Base-by-base conservation (phyloP, 2,113 vertebrate species). In the Crypturellus undulatus region DNA sequence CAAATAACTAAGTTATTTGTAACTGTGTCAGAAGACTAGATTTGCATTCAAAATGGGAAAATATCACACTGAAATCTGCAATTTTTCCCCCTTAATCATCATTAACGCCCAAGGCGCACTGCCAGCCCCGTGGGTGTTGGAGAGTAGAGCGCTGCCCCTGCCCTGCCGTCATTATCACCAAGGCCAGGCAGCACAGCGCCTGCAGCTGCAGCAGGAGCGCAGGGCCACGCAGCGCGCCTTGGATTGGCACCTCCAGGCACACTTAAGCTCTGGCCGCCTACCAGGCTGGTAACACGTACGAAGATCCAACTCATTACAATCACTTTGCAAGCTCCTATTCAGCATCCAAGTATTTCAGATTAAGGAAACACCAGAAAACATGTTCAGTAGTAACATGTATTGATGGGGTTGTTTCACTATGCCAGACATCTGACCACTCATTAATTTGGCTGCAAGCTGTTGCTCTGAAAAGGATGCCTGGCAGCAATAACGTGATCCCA, bases 401-500 rank as follows among this genome's bases (percentile, higher is more conserved):
- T 88, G 62, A 45, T 40, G 32, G 56, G 38, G 60, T 45, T 90
- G 40, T 1, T 75, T 38, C 3, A 30, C 59, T 8, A 60, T 14
- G 38, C 69, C 80, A 47, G 88, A 64, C 18, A 36, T 69, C 43
- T n/a, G 45, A 84, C 79, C 60, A 43, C 13, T 78, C 84, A 16
- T 65, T 76, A 80, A 15, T 86, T 75, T 84, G 82, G 64, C 87
- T 90, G 87, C 21, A 77, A 92, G 64, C 51, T 93, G 93, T 34
- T 80, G 82, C 19, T 71, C 92, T 71, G 72, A 52, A 80, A 94
- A 84, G 60, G 84, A 34, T 77, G 72, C 80, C 93, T 95, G 85
- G 87, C 76, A 91, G 68, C 58, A 88, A 94, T 60, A 75, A 88
- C 7, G 67, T 0, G 2, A 73, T 67, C 60, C 84, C 59, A 85